Evolutionary conservation across 2,888 invertebrate species (phyloP).

Genomic region (Venusia cambrica): DNA sequence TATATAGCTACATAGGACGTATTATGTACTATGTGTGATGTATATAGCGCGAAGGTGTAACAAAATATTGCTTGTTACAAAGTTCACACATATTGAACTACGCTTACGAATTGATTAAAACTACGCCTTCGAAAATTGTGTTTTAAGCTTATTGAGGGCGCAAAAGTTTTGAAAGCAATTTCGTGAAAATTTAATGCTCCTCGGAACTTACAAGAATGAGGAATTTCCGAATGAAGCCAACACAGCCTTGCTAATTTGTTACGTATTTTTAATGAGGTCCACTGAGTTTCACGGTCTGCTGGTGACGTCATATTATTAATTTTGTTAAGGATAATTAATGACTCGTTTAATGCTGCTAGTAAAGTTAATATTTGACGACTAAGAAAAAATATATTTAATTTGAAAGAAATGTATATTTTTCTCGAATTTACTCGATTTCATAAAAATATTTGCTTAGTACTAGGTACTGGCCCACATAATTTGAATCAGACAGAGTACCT

Average conservation of each 20-base stretch:
- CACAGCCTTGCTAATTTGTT: slow-evolving; percentile 74
- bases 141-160: slow-evolving; percentile 63
- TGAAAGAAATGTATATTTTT: no score
- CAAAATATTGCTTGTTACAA: slow-evolving; percentile 19
- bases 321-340: no score
- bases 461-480: no score
- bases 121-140: slow-evolving; percentile 68
- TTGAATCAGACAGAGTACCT: no score
- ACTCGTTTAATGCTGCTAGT: no score
- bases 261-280: slow-evolving; percentile 62
- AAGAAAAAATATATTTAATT: no score
- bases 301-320: slow-evolving; percentile 26
- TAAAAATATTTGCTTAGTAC: no score
- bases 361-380: no score
- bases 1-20: no score
- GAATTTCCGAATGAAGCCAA: slow-evolving; percentile 69
- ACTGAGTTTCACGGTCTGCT: slow-evolving; percentile 32
- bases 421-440: no score
- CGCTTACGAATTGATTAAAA: slow-evolving; percentile 46
- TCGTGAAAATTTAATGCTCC: slow-evolving; percentile 75
- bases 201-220: slow-evolving; percentile 69
- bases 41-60: no score
- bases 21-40: no score
- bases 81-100: slow-evolving; percentile 38
- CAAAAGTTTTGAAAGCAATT: slow-evolving; percentile 76